Base-by-base conservation (phyloP, 2,797 vertebrate species). In the Coregonus suidteri region DNA sequence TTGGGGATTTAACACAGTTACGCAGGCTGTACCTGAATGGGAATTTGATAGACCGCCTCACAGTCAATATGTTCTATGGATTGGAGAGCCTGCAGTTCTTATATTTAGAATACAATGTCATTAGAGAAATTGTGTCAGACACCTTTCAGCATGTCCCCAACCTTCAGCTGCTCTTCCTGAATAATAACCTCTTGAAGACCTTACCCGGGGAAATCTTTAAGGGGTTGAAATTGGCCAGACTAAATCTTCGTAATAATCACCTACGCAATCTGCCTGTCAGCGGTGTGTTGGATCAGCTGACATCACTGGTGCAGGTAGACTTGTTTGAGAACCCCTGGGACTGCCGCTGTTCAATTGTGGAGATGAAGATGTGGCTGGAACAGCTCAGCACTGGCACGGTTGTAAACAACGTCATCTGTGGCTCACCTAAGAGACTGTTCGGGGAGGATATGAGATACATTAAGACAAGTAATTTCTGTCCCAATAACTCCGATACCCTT, bases 301-400 rank as follows among this genome's bases (percentile, higher is more conserved):
- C 93, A 18, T 94, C 95, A 0, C 90, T 99, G 73, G 95, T 99
- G 81, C 98, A 99, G 88, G 98, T 99, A 1, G 98, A 99, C 89
- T 92, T 99, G 78, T 97, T 96, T 2, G 98, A 99, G 93, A 99
- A 99, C 92, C 98, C 98, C 1, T 99, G 98, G 98, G 97, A 98
- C 90, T 99, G 98, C 85, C 96, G 95, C 1, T 99, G 98, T 74
- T 93, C 94, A 62, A 95, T 95, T 75, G 93, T 98, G 80, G 96
- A 96, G 82, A 93, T 99, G 92, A 98, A 97, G 87, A 93, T 93
- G 84, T 99, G 98, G 98, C 90, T 99, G 75, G 97, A 99, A 84
- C 96, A 96, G 90, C 96, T 99, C 71, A 96, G 96, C 86, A 95
- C 89, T 0, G 98, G 98, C 5, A 96, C 97, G 1, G 94, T 99